Evolutionary conservation across 1,140 invertebrate species (phyloP), one percentile per base, ranked within the genome.

Genomic region (Drosophila navojoa): DNA sequence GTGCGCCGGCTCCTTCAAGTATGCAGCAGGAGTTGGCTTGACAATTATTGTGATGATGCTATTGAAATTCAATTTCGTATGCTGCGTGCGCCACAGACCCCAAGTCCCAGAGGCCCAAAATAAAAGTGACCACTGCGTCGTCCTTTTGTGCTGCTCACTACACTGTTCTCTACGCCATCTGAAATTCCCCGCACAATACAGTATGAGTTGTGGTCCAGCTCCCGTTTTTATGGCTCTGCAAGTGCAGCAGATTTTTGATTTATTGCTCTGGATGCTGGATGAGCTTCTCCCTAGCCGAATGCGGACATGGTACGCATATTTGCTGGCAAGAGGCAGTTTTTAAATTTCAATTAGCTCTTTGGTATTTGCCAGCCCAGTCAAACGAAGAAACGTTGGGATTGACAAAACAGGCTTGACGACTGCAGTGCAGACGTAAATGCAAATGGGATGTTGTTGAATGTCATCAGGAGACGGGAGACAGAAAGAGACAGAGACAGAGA

Each of bases 211-310:
- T 11, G 15, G 15, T 6, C n/a, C n/a, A 45, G 42, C 16, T 16
- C 15, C 5, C 29, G 42, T 66, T 27, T 50, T 58, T 50, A 32
- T 38, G 27, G 4, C 29, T 52, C 10, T 76, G 68, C 76, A 67
- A 73, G 68, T 49, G 63, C 63, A 49, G 76, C 63, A 66, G 64
- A 85, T 80, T 85, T 84, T 80, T 84, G 77, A 84, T 85, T 85
- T 84, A 80, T 85, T 64, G 64, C 38, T 29, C 42, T 50, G 16
- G n/a, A 5, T 9, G 42, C 9, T 10, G 42, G 40, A 44, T 29
- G 9, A 25, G 19, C 13, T 22, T 45, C 38, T 42, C 27, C 44
- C 13, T 4, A 49, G 25, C 16, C 25, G 16, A 25, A n/a, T 27
- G 11, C 27, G 27, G 42, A 19, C 15, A 27, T 9, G n/a, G 22